phyloP scores from a whole-genome alignment of 2,797 vertebrate species.

The Bufotes viridis region DNA sequence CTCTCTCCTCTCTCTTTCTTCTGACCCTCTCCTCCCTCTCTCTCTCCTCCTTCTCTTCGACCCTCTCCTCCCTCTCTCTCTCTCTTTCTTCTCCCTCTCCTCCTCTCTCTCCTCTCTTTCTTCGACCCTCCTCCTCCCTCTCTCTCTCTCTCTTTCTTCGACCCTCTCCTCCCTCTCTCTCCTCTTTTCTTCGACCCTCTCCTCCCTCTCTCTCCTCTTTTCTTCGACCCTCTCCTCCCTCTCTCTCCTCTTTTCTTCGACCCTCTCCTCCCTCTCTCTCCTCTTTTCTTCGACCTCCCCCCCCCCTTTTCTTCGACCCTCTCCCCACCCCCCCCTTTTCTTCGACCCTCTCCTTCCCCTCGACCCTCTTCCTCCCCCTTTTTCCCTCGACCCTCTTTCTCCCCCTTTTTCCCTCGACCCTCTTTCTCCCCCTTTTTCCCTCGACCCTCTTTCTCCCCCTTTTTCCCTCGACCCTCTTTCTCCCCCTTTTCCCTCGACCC shows the following conservation, averaged over 20 bases:
- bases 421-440: too few species aligned
- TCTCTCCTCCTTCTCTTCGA: conserved; percentile 2
- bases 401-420: background rate
- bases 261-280: too few species aligned
- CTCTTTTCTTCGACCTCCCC: too few species aligned
- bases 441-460: too few species aligned
- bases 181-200: background rate
- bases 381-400: background rate
- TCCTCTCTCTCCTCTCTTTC: background rate
- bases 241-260: too few species aligned
- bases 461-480: background rate
- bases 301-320: too few species aligned
- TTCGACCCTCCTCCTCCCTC: background rate
- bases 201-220: too few species aligned
- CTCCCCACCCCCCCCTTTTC: background rate
- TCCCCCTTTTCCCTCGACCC: background rate
- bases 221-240: too few species aligned
- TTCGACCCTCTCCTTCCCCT: background rate
- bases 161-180: conserved; percentile 13
- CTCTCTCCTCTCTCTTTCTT: background rate
- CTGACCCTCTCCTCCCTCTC: background rate
- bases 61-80: background rate
- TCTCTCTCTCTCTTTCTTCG: background rate
- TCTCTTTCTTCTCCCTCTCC: background rate
- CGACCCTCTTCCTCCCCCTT: background rate